phyloP scores from a whole-genome alignment of 2,888 invertebrate species.

The Scaeva pyrastri region DNA sequence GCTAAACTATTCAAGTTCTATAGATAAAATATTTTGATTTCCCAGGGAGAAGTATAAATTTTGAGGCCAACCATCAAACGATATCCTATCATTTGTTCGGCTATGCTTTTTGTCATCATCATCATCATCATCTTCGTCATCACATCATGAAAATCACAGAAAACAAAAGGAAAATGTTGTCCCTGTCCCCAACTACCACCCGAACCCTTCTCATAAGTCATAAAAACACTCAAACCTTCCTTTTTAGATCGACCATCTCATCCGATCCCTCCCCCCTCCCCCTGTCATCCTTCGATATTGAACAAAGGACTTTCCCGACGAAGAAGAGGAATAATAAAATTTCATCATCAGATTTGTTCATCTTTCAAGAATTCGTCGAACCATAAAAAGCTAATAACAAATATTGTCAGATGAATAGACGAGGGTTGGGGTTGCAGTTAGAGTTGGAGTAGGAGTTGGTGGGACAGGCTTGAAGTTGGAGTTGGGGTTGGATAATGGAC shows the following conservation, averaged over 20 bases:
- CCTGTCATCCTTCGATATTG: neutral
- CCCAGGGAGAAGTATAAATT: conserved; percentile 12
- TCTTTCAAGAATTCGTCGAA: conserved; percentile 76
- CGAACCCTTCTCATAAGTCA: conserved; percentile 22
- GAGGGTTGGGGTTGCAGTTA: conserved; percentile 17
- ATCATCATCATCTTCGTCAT: conserved; percentile 41
- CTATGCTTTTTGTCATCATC: conserved; percentile 38
- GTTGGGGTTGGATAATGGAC: neutral
- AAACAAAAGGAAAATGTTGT: conserved; percentile 66
- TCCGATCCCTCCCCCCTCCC: neutral
- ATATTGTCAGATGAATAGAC: conserved; percentile 72
- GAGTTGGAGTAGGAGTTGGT: neutral
- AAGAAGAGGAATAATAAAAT: conserved; percentile 69
- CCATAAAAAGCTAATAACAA: conserved; percentile 76
- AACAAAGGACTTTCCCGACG: conserved; percentile 24
- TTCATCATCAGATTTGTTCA: conserved; percentile 75
- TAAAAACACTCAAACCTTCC: conserved; percentile 34
- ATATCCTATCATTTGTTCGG: conserved; percentile 31
- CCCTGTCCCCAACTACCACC: neutral
- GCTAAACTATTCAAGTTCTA: conserved; percentile 44
- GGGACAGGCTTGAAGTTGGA: neutral
- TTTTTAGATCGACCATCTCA: neutral
- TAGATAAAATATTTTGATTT: conserved; percentile 49
- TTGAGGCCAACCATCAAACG: conserved; percentile 59
- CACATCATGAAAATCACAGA: conserved; percentile 62